phyloP scores from a whole-genome alignment of 2,888 invertebrate species.

The Archips xylosteana region DNA sequence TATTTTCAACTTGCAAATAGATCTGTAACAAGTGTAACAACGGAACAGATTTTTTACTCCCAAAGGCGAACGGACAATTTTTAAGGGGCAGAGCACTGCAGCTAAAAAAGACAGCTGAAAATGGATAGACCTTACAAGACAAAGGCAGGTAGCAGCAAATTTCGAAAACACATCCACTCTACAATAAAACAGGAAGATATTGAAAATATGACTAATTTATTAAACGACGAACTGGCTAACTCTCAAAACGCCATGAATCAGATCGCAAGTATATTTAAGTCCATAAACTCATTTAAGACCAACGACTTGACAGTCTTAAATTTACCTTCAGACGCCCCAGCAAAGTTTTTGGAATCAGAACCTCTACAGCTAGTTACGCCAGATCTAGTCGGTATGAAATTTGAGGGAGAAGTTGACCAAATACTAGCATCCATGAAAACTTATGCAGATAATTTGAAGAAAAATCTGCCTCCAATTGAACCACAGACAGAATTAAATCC shows the following conservation, averaged over 20 bases:
- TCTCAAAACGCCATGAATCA: constrained; percentile 71
- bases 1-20: background rate
- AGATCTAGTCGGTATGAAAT: constrained; percentile 63
- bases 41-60: background rate
- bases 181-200: constrained; percentile 67
- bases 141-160: constrained; percentile 50
- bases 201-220: constrained; percentile 68
- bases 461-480: constrained; percentile 53
- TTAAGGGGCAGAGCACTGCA: background rate
- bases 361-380: constrained; percentile 67
- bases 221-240: constrained; percentile 69
- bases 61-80: background rate
- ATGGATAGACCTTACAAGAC: constrained; percentile 48
- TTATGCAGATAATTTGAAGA: constrained; percentile 69
- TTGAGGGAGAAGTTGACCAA: constrained; percentile 64
- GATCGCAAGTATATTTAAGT: constrained; percentile 66
- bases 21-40: background rate
- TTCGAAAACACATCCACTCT: constrained; percentile 65
- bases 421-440: constrained; percentile 66
- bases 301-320: constrained; percentile 42
- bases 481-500: constrained; percentile 45
- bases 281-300: constrained; percentile 45
- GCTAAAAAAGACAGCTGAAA: background rate
- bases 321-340: constrained; percentile 61
- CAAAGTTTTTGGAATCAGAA: constrained; percentile 63